These are phyloP conservation scores for Trichogramma dendrolimi DNA, from an alignment of 2,888 invertebrate genomes.

Conservation along the genomic window DNA sequence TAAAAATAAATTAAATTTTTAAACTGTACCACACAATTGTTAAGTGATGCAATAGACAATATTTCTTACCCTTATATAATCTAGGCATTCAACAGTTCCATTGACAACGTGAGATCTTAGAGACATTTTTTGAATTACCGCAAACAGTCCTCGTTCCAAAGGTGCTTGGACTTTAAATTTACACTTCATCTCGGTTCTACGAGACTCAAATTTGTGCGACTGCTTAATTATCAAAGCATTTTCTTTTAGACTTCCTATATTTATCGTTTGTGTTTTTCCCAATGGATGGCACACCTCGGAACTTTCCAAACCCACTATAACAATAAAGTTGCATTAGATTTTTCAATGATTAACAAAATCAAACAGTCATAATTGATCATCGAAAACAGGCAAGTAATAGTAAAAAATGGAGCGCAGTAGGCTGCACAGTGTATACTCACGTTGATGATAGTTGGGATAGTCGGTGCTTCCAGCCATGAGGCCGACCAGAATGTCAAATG, in stretches of 20 bases:
- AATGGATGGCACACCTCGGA: constrained; percentile 35
- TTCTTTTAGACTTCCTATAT: background rate
- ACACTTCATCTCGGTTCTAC: constrained; percentile 30
- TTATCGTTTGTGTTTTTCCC: background rate
- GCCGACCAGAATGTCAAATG: too few species aligned
- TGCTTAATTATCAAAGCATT: constrained; percentile 26
- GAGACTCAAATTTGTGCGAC: constrained; percentile 27
- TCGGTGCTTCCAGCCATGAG: too few species aligned
- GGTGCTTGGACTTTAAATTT: constrained; percentile 38
- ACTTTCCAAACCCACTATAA: constrained; percentile 36
- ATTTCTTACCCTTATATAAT: constrained; percentile 51
- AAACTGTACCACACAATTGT: constrained; percentile 35
- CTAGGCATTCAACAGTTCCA: constrained; percentile 50
- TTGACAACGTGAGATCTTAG: constrained; percentile 43
- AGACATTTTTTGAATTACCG: constrained; percentile 55
- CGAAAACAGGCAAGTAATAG: too few species aligned
- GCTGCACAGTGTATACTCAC: too few species aligned
- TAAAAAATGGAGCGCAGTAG: too few species aligned
- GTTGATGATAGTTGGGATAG: too few species aligned
- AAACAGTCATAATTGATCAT: background rate
- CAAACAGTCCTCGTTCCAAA: constrained; percentile 51
- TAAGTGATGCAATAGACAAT: too few species aligned
- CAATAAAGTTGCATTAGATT: background rate
- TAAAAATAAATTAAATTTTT: constrained; percentile 30
- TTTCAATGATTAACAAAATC: background rate